A percentile compares a stretch with the other conserved stretches of the same genome.
phyloP scores from a whole-genome alignment of 2,113 vertebrate species.

The Otus sunia region DNA sequence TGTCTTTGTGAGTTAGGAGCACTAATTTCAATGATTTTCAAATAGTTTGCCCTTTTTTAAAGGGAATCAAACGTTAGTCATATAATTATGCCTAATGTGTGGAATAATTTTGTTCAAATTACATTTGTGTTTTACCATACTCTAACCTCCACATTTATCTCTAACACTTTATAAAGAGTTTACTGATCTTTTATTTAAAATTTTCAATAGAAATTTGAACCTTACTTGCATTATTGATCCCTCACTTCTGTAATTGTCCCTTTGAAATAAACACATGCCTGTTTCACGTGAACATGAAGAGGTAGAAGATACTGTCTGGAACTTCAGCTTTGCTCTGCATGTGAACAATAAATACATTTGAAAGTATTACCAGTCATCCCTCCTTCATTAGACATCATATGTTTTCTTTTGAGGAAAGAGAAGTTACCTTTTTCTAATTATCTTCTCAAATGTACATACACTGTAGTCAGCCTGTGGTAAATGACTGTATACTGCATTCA shows the following conservation, averaged over 20 bases:
- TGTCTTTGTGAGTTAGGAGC: not conserved
- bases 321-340: not conserved
- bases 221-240: not conserved
- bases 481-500: not conserved
- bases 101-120: not conserved
- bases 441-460: not conserved
- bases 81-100: not conserved
- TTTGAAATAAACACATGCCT: not conserved
- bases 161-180: not conserved
- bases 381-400: not conserved
- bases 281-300: not conserved
- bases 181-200: not conserved
- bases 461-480: not conserved
- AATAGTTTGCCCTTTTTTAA: not conserved
- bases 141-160: not conserved
- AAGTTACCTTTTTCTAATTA: not conserved
- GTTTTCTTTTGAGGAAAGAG: not conserved
- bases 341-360: not conserved
- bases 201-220: not conserved
- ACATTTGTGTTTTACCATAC: not conserved
- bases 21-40: not conserved
- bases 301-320: not conserved
- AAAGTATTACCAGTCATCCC: not conserved
- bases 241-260: not conserved
- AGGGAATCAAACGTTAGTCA: not conserved